A percentile compares a stretch with the other conserved stretches of the same genome.
These are phyloP conservation scores for Diadegma fenestrale DNA, from an alignment of 2,888 invertebrate genomes.

Conservation along the genomic window DNA sequence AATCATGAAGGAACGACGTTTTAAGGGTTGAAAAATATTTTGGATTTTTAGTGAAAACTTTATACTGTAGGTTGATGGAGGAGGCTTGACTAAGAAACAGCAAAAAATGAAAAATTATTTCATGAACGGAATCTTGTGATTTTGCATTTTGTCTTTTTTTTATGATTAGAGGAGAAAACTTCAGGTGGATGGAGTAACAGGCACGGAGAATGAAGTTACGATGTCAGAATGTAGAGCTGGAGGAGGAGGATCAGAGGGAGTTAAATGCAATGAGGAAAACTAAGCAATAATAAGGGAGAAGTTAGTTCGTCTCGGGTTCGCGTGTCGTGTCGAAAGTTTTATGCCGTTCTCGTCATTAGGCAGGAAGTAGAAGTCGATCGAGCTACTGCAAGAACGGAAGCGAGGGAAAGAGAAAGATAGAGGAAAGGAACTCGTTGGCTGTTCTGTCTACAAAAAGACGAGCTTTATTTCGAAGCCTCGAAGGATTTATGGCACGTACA, in stretches of 20 bases:
- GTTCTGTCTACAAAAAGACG: constrained; percentile 16
- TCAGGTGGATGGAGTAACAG: constrained; percentile 36
- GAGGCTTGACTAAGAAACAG: not conserved
- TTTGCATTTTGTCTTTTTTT: constrained; percentile 17
- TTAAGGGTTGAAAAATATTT: not conserved
- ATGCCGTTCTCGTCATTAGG: constrained; percentile 73
- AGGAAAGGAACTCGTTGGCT: not conserved
- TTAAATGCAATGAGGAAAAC: constrained; percentile 43
- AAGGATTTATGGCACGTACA: constrained; percentile 43
- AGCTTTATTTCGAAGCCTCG: constrained; percentile 37
- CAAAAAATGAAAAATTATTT: not conserved
- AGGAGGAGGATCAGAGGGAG: not conserved
- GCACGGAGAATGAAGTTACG: constrained; percentile 42
- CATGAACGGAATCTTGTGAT: not conserved
- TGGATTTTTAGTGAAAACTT: not conserved
- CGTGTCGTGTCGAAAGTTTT: constrained; percentile 73
- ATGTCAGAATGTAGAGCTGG: constrained; percentile 1
- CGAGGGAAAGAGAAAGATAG: not conserved
- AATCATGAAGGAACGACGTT: not conserved
- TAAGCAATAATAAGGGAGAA: constrained; percentile 47
- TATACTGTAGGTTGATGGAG: not conserved
- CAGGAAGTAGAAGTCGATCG: constrained; percentile 51
- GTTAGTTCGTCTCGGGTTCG: constrained; percentile 45
- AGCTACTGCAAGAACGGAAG: constrained; percentile 13
- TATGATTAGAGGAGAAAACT: constrained; percentile 26